Conservation (phyloP, 2,797 vertebrate species). For the Sebastes cheni region DNA sequence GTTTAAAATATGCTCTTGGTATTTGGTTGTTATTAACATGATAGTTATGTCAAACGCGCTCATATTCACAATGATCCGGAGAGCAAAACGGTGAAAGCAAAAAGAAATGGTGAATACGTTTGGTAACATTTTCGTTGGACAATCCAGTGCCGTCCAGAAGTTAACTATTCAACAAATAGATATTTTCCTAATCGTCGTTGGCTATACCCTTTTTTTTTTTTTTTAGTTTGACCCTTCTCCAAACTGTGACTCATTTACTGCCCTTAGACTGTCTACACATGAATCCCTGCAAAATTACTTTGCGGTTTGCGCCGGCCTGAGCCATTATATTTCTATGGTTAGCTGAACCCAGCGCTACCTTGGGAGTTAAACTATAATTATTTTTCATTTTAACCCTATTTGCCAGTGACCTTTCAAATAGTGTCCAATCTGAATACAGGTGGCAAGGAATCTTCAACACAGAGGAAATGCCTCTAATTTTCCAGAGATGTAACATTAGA, state of each 20-base stretch:
- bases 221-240: not conserved
- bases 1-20: not conserved
- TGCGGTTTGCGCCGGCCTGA: not conserved
- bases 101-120: too few species aligned
- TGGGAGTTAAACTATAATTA: not conserved
- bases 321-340: not conserved
- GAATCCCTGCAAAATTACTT: not conserved
- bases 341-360: not conserved
- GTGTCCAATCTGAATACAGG: not conserved
- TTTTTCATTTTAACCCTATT: constrained; percentile 17
- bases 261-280: not conserved
- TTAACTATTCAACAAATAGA: not conserved
- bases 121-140: too few species aligned
- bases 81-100: not conserved
- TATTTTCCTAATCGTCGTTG: not conserved
- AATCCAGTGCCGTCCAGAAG: not conserved
- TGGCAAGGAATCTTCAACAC: not conserved
- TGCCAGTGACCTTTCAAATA: not conserved
- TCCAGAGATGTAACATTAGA: not conserved
- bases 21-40: not conserved
- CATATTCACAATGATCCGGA: not conserved
- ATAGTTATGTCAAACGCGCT: not conserved
- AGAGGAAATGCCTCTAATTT: not conserved
- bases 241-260: not conserved
- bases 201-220: not conserved